phyloP scores from a whole-genome alignment of 2,113 vertebrate genomes.

The Emydocephalus ijimae region DNA sequence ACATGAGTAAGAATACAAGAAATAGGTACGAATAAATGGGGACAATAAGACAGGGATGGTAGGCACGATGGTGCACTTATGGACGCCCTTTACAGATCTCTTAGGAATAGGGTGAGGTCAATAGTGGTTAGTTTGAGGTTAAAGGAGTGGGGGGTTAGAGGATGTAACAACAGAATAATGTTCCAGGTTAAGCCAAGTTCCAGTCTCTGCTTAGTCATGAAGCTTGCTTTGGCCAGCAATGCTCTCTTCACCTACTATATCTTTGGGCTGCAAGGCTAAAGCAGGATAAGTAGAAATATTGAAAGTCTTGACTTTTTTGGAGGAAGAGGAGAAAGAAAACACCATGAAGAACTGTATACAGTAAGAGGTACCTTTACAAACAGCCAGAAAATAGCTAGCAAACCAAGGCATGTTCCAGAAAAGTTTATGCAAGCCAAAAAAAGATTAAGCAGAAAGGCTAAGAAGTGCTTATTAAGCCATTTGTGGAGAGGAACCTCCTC shows the following conservation, averaged over 20 bases:
- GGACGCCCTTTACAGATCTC: no score
- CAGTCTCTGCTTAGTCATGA: background rate
- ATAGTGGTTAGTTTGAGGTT: no score
- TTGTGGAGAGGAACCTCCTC: background rate
- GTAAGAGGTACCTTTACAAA: slow-evolving; percentile 18
- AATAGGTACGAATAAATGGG: no score
- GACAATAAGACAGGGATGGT: no score
- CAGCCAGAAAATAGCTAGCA: slow-evolving; percentile 13
- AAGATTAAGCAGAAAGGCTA: slow-evolving; percentile 16
- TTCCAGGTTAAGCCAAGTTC: background rate
- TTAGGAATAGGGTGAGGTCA: no score
- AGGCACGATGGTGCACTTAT: no score
- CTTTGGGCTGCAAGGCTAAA: background rate
- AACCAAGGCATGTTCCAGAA: background rate
- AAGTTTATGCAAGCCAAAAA: slow-evolving; percentile 11
- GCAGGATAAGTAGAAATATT: background rate
- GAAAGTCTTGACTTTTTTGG: background rate
- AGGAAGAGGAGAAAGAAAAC: background rate
- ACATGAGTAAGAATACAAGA: no score
- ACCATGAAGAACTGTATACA: background rate
- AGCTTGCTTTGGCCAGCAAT: background rate
- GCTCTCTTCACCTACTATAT: background rate
- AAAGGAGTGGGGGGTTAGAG: no score
- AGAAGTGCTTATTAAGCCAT: background rate
- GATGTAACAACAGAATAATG: no score